A percentile compares a stretch with the other conserved stretches of the same genome.
phyloP scores from a whole-genome alignment of 2,113 vertebrate species.

The Motacilla alba region DNA sequence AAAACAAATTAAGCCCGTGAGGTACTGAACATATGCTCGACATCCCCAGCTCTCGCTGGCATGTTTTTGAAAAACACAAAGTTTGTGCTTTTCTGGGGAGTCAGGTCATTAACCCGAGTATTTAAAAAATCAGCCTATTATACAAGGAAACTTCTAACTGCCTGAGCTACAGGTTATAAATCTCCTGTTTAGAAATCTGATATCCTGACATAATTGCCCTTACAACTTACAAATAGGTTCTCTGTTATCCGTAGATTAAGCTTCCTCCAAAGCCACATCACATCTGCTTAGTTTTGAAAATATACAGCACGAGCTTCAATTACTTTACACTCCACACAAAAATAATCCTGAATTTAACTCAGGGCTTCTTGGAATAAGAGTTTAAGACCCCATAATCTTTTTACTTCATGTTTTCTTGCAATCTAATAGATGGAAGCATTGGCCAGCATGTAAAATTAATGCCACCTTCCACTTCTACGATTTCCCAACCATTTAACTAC shows the following conservation, averaged over 20 bases:
- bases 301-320: slow-evolving; percentile 51
- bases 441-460: slow-evolving; percentile 6
- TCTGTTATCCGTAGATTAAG: slow-evolving; percentile 72
- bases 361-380: slow-evolving; percentile 33
- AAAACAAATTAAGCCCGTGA: background rate
- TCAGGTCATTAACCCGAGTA: slow-evolving; percentile 27
- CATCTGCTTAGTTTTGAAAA: slow-evolving; percentile 60
- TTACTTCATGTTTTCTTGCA: slow-evolving; percentile 34
- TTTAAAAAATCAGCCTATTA: slow-evolving; percentile 59
- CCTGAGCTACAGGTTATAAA: slow-evolving; percentile 56
- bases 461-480: background rate
- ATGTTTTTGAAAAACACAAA: slow-evolving; percentile 14
- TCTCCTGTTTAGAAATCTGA: slow-evolving; percentile 65
- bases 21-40: slow-evolving; percentile 1
- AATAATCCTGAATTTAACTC: slow-evolving; percentile 62
- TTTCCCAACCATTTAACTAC: background rate
- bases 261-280: slow-evolving; percentile 65
- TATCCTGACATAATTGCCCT: slow-evolving; percentile 64
- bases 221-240: slow-evolving; percentile 63
- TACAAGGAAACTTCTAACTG: slow-evolving; percentile 55
- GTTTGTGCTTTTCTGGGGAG: slow-evolving; percentile 55
- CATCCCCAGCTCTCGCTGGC: background rate
- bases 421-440: background rate
- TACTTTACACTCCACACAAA: slow-evolving; percentile 42
- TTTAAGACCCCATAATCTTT: slow-evolving; percentile 53